phyloP scores from a whole-genome alignment of 2,113 vertebrate species.

The Camelus dromedarius region DNA sequence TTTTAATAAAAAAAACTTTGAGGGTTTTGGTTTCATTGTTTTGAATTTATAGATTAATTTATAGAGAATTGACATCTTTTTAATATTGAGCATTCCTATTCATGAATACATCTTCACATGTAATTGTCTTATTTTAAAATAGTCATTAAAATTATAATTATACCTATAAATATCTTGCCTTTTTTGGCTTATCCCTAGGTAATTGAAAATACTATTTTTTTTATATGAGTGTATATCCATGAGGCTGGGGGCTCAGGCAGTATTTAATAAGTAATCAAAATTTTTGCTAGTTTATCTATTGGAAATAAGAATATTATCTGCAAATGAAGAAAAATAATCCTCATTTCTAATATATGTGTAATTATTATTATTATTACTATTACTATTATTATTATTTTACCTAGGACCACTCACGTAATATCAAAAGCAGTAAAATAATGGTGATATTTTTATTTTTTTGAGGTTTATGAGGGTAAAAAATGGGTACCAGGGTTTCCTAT shows the following conservation, averaged over 20 bases:
- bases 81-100: neutral
- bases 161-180: neutral
- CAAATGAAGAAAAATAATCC: neutral
- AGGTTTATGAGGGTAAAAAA: neutral
- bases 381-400: neutral
- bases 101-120: neutral
- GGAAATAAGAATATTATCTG: neutral
- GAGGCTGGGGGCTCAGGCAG: neutral
- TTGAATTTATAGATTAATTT: neutral
- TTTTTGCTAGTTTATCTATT: neutral
- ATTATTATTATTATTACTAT: neutral
- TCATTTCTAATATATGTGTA: neutral
- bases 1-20: neutral
- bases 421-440: neutral
- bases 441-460: neutral
- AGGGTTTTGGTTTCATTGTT: neutral
- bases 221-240: neutral
- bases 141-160: neutral
- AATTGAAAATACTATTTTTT: neutral
- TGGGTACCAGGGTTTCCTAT: neutral
- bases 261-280: neutral
- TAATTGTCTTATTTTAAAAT: neutral
- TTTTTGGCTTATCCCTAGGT: neutral
- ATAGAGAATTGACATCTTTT: neutral
- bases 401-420: neutral